Evolutionary conservation across 1,140 invertebrate genomes (phyloP), one percentile per base, ranked within the genome.

Genomic region (Spodoptera litura): DNA sequence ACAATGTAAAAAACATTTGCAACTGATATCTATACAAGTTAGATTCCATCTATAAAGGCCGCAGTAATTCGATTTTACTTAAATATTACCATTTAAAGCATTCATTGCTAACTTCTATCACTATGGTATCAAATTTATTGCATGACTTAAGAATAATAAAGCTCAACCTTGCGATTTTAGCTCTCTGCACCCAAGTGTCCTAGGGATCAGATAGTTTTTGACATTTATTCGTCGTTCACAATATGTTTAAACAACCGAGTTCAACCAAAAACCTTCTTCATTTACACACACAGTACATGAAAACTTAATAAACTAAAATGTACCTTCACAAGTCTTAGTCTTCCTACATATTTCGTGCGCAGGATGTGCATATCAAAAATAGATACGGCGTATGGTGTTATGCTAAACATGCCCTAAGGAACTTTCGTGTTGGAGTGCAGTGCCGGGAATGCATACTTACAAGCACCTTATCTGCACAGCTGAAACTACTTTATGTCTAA

Each of bases 381-480:
- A 71, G 68, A 71, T 71, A 71, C 68, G 68, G 68, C 52, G 13
- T 35, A 56, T 56, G 52, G 27, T 56, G 68, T 71, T 71, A 71
- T 71, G 68, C n/a, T 71, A 56, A 71, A 71, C 68, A 71, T 52
- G 51, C 68, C 52, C 68, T 15, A 56, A 55, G 68, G 68, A 35
- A 71, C 68, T 35, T 55, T 71, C 68, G 52, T 71, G 68, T 12
- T 71, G 27, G 27, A 68, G 20, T 53, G 64, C 64, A 20, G 51
- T 55, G 53, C 51, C 66, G 15, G n/a, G 49, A 56, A 51, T 56
- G 68, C 52, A 71, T 71, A 52, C 68, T 51, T 55, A 31, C 68
- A 55, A 71, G 68, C 53, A 55, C 44, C 68, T 71, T 71, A 71
- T 71, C 68, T 71, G 56, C 44, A 13, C 64, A 25, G n/a, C 20